These are phyloP conservation scores for Catharus ustulatus DNA, from an alignment of 2,797 vertebrate genomes.

Conservation along the genomic window DNA sequence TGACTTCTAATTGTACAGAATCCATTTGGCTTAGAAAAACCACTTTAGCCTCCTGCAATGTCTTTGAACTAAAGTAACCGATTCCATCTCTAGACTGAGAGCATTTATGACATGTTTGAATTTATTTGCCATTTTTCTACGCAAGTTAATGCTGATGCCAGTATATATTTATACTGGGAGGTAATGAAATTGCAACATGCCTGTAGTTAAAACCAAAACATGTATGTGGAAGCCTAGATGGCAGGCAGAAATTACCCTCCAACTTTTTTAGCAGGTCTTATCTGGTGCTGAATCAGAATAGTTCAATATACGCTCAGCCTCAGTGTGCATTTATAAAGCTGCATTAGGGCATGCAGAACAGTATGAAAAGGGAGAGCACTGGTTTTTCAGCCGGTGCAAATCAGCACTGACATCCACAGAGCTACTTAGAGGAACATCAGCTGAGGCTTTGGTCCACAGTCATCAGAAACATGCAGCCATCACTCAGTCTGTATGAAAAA, in stretches of 20 bases:
- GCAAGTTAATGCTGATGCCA: constrained; percentile 48
- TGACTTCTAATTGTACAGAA: constrained; percentile 47
- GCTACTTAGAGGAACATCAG: constrained; percentile 32
- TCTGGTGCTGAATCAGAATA: constrained; percentile 25
- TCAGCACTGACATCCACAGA: constrained; percentile 7
- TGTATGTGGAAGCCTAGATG: background rate
- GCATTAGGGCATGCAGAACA: background rate
- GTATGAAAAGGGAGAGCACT: background rate
- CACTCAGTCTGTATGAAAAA: background rate
- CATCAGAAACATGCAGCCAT: background rate
- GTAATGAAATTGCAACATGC: constrained; percentile 38
- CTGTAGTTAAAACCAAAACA: constrained; percentile 52
- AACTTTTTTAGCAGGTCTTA: constrained; percentile 17
- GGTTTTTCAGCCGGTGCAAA: constrained; percentile 56
- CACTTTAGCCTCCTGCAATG: constrained; percentile 1
- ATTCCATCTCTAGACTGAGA: constrained; percentile 15
- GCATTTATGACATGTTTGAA: constrained; percentile 31
- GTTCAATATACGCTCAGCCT: background rate
- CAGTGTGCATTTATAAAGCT: constrained; percentile 36
- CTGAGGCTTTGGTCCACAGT: constrained; percentile 21
- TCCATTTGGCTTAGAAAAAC: constrained; percentile 41
- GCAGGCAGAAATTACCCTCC: constrained; percentile 28
- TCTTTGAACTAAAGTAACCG: constrained; percentile 46
- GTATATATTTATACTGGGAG: constrained; percentile 55
- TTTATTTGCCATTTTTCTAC: constrained; percentile 59